These are phyloP conservation scores for Agrochola lychnidis DNA, from an alignment of 2,888 invertebrate species.

Conservation along the genomic window DNA sequence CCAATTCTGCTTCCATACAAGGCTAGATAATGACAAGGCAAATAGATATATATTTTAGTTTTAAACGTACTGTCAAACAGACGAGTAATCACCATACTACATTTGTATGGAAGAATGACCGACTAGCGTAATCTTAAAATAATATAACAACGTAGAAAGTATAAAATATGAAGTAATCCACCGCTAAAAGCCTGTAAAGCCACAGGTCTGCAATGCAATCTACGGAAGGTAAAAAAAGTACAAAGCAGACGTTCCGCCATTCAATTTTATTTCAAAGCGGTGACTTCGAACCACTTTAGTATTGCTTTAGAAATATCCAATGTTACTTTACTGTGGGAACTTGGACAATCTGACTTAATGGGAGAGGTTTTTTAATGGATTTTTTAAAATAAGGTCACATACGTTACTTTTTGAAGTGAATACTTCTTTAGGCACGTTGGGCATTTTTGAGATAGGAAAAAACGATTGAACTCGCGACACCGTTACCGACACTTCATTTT, in stretches of 20 bases:
- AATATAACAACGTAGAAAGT: neutral
- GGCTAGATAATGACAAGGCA: too few species aligned
- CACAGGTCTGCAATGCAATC: conserved; percentile 52
- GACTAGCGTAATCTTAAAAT: too few species aligned
- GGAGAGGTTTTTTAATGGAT: neutral
- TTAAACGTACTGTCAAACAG: too few species aligned
- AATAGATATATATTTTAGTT: too few species aligned
- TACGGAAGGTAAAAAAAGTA: conserved; percentile 46
- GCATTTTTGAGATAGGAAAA: too few species aligned
- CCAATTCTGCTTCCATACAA: too few species aligned
- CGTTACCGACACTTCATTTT: too few species aligned
- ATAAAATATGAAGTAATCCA: conserved; percentile 23
- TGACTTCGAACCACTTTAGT: conserved; percentile 57
- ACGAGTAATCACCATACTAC: too few species aligned
- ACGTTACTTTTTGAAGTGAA: too few species aligned
- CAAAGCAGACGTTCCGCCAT: conserved; percentile 53
- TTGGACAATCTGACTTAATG: conserved; percentile 18
- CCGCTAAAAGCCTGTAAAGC: conserved; percentile 42
- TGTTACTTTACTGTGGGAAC: conserved; percentile 24
- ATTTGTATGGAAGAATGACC: too few species aligned
- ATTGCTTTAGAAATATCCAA: conserved; percentile 55
- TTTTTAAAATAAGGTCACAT: neutral
- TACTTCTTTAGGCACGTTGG: too few species aligned
- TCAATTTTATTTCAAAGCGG: conserved; percentile 64
- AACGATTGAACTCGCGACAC: too few species aligned